phyloP scores from a whole-genome alignment of 2,113 vertebrate genomes.

The Glareola pratincola region DNA sequence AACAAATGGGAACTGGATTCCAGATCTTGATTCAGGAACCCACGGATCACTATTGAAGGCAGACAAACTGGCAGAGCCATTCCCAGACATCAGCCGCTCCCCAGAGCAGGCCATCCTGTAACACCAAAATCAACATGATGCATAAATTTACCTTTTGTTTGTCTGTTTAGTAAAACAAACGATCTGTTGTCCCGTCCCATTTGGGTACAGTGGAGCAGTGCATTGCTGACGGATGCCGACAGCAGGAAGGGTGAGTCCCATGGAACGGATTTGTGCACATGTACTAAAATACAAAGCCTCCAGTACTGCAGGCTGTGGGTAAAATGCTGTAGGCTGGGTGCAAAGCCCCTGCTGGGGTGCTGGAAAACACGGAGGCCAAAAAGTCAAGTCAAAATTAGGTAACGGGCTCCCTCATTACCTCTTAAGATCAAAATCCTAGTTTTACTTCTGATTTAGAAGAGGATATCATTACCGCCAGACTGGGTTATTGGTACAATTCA shows the following conservation, averaged over 20 bases:
- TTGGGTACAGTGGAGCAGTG: not conserved
- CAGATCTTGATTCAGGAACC: too few relatives aligned
- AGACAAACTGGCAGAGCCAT: too few relatives aligned
- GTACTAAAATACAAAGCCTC: not conserved
- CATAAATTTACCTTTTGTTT: not conserved
- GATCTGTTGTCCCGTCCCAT: not conserved
- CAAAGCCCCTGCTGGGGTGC: not conserved
- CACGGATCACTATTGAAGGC: too few relatives aligned
- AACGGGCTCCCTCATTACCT: not conserved
- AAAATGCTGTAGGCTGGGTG: not conserved
- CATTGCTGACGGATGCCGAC: not conserved
- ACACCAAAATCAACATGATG: not conserved
- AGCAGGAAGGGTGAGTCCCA: not conserved
- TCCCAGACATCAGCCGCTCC: too few relatives aligned
- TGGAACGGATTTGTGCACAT: not conserved
- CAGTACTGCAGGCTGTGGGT: not conserved
- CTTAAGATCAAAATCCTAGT: not conserved
- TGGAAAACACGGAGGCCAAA: not conserved
- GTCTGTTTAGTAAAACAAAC: not conserved
- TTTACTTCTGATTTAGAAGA: not conserved
- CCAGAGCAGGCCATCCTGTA: not conserved
- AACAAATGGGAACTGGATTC: too few relatives aligned
- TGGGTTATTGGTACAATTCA: not conserved
- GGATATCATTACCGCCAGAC: not conserved
- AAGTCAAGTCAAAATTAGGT: not conserved